Evolutionary conservation across 2,113 vertebrate genomes (phyloP), one percentile per base, ranked within the genome.

Genomic region (Nothocercus julius): DNA sequence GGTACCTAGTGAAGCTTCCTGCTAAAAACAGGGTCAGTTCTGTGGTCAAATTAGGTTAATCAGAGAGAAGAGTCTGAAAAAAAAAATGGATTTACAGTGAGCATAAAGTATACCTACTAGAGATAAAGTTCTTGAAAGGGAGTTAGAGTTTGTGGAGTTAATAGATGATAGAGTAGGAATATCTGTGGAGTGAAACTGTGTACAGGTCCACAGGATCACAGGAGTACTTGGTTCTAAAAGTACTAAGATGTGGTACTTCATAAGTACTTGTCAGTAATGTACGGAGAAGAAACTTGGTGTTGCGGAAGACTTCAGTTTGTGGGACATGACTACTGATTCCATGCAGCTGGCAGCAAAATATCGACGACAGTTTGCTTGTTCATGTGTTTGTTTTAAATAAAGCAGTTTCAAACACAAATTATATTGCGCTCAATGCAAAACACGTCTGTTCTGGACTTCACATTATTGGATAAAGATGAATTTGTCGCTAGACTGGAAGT

Each of bases 211-310:
- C 32, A 51, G 83, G 38, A 36, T 10, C 7, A 15, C 5, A 81
- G 49, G 16, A 90, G 19, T 64, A 32, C 21, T 59, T n/a, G 12
- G 11, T n/a, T 34, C 34, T 34, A 53, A 62, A 73, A 45, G 34
- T 34, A 47, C 20, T 7, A 67, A 72, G 40, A 24, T 8, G 7
- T 32, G 21, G 51, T 69, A 64, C 47, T 66, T 11, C 20, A 5
- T 36, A 34, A 85, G 13, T 8, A 85, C 4, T 30, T 24, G 25
- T 30, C 42, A 64, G 36, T 9, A 79, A 61, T 1, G 6, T 18
- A 6, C 1, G 13, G 42, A 87, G 9, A 10, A 10, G 24, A 64
- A 85, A 11, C 0, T 0, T 47, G 9, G 10, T 9, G 9, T 51
- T 47, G 45, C 30, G 5, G 15, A 66, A 87, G 10, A 67, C 11